Percentiles rank a stretch among this genome's conserved stretches.
Conservation (phyloP, 2,113 vertebrate genomes). For the Marmota monax region DNA sequence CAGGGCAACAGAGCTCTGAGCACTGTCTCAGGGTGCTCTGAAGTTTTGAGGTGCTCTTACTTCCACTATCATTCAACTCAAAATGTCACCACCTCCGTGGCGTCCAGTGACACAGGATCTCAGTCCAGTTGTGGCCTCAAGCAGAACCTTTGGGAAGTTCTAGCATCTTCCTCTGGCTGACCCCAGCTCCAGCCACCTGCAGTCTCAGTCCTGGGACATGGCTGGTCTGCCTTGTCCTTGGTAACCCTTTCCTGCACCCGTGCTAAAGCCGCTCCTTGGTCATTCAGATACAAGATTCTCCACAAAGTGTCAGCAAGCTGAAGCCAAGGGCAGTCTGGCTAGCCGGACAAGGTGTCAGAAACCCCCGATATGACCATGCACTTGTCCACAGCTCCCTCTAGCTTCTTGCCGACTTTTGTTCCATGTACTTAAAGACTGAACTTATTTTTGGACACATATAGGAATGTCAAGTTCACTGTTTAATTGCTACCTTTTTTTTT, state of each 20-base stretch:
- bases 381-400: background rate
- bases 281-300: background rate
- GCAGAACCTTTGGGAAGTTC: background rate
- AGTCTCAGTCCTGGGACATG: background rate
- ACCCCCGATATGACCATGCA: too few relatives aligned
- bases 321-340: background rate
- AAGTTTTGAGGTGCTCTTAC: background rate
- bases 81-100: background rate
- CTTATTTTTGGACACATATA: too few relatives aligned
- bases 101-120: too few relatives aligned
- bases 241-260: too few relatives aligned
- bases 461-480: fast-evolving
- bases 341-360: background rate
- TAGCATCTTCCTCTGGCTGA: background rate
- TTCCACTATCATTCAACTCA: background rate
- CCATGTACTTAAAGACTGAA: background rate
- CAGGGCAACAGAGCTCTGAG: background rate
- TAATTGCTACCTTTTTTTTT: background rate
- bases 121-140: too few relatives aligned
- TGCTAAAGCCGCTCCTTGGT: too few relatives aligned
- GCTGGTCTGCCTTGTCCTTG: background rate
- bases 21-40: background rate
- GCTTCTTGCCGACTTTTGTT: background rate
- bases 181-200: background rate
- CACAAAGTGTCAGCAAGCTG: background rate